A percentile compares a stretch with the other conserved stretches of the same genome.
Conservation (phyloP, 2,888 invertebrate species). For the Neelides folsomi region DNA sequence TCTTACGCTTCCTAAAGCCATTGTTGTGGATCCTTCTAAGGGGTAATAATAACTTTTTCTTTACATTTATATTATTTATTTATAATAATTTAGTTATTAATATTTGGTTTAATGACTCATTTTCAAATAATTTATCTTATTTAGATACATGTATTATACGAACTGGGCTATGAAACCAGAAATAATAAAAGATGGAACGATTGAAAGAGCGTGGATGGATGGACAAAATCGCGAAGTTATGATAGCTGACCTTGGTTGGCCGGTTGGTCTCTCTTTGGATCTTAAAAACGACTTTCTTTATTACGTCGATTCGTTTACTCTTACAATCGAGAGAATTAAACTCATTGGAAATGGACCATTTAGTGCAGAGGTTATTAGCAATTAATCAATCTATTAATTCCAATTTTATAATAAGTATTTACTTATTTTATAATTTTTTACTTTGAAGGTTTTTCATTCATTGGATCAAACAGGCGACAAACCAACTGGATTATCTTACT, state of each 20-base stretch:
- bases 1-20: constrained; percentile 50
- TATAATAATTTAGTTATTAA: no score
- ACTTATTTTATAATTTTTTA: not conserved
- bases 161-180: constrained; percentile 47
- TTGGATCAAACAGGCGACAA: not conserved
- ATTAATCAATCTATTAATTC: no score
- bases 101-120: no score
- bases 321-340: constrained; percentile 52
- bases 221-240: constrained; percentile 50
- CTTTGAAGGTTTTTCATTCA: constrained; percentile 3
- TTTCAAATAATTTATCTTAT: not conserved
- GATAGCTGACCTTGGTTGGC: constrained; percentile 52
- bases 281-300: constrained; percentile 45
- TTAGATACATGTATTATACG: constrained; percentile 54
- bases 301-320: constrained; percentile 59
- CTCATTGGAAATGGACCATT: no score
- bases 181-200: constrained; percentile 41
- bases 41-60: constrained; percentile 42
- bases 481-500: not conserved
- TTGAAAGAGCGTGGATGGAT: constrained; percentile 62
- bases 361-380: constrained; percentile 4
- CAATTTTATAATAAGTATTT: no score
- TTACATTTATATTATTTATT: no score
- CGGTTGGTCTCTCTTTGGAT: constrained; percentile 60
- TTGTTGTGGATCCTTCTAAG: constrained; percentile 53